Evolutionary conservation across 2,113 vertebrate species (phyloP), one percentile per base, ranked within the genome.

Genomic region (Scytalopus superciliaris): DNA sequence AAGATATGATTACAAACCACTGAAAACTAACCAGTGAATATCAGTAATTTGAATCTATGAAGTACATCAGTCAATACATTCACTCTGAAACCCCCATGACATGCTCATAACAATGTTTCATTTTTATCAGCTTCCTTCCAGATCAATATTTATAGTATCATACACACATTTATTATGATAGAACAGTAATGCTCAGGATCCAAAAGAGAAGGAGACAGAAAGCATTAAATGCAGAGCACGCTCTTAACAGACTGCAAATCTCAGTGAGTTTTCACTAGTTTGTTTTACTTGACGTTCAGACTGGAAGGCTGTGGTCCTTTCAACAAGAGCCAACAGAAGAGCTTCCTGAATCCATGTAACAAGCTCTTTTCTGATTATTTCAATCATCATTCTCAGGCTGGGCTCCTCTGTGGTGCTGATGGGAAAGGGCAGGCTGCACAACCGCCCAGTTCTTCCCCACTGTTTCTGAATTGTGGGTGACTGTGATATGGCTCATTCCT

Each of bases 121-220:
- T 97, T 97, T 97, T 97, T 96, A 96, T 95, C 90, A 96, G 89
- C 86, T 93, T 93, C 92, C 72, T 76, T 81, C 55, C 82, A 93
- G 94, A 98, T 98, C 95, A 96, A 97, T 98, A 98, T 97, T 97
- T 98, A 96, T 93, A 86, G 86, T 84, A 96, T 96, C 95, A 96
- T 95, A 96, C 84, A 96, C 66, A 79, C 79, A 96, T 97, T 95
- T 89, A 81, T 96, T 93, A 90, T 94, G 21, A 7, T 53, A 68
- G 44, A 95, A 62, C 14, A 75, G 55, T 59, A 89, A 83, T 57
- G 77, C 49, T 87, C 40, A 60, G 33, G 28, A 76, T 84, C 10
- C 3, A 69, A 69, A 70, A 53, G 24, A 47, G 62, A 70, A 60
- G 47, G 16, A 37, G 78, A 53, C 14, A 74, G 30, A 55, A 50